Percentiles rank a stretch among this genome's conserved stretches.
Evolutionary conservation across 1,140 invertebrate genomes (phyloP).

Genomic region (Maniola jurtina): DNA sequence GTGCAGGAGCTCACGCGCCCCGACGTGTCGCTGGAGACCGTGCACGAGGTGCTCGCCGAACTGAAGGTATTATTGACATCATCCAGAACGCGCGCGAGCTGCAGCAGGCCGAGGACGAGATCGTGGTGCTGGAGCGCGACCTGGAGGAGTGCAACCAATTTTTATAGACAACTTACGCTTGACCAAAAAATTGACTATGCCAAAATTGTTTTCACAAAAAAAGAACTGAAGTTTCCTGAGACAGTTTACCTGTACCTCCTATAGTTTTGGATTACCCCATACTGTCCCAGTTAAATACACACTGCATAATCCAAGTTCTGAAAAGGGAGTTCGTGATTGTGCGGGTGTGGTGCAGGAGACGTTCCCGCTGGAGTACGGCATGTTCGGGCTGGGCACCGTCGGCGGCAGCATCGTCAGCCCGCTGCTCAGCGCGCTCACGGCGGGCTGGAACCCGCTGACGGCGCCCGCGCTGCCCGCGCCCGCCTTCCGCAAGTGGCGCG

Average conservation of each 20-base stretch:
- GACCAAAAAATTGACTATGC: too few relatives aligned
- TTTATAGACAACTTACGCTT: too few relatives aligned
- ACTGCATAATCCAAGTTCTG: too few relatives aligned
- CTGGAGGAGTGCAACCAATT: constrained; percentile 84
- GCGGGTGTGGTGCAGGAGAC: constrained; percentile 38
- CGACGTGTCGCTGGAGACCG: constrained; percentile 85
- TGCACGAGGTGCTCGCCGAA: constrained; percentile 85
- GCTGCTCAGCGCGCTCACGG: constrained; percentile 50
- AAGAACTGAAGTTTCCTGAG: too few relatives aligned
- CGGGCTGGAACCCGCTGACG: constrained; percentile 59
- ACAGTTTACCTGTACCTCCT: too few relatives aligned
- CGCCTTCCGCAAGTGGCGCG: constrained; percentile 57
- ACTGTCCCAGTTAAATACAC: too few relatives aligned
- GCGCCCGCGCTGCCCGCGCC: constrained; percentile 44
- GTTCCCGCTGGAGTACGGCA: constrained; percentile 62
- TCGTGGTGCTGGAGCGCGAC: constrained; percentile 90
- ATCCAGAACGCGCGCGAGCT: constrained; percentile 68
- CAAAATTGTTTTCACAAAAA: too few relatives aligned
- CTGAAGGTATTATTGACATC: constrained; percentile 80
- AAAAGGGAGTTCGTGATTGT: too few relatives aligned
- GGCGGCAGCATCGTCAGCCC: constrained; percentile 53
- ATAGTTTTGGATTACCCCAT: too few relatives aligned
- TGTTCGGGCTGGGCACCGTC: constrained; percentile 60
- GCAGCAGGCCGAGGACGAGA: constrained; percentile 84
- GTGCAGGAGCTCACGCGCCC: constrained; percentile 84